Percentiles rank a stretch among this genome's conserved stretches.
Conservation (phyloP, 2,113 vertebrate genomes). For the Sinocyclocheilus rhinocerous region DNA sequence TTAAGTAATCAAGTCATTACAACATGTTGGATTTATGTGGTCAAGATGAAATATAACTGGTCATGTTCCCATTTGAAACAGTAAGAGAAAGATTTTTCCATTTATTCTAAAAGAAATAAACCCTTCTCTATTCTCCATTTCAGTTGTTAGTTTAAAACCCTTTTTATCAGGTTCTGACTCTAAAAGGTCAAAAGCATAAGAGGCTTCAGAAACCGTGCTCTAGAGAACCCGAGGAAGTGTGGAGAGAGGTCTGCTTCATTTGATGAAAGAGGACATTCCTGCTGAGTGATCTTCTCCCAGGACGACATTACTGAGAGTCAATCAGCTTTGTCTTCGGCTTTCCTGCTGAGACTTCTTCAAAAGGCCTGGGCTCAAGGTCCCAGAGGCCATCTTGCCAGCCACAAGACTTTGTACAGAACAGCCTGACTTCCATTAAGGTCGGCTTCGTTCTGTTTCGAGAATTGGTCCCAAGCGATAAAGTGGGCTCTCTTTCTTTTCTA, state of each 20-base stretch:
- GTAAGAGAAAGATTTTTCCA: background rate
- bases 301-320: conserved; percentile 24
- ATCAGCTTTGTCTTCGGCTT: conserved; percentile 19
- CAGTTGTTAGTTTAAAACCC: background rate
- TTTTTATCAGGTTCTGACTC: conserved; percentile 40
- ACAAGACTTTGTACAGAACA: conserved; percentile 37
- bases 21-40: background rate
- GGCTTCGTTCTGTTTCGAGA: conserved; percentile 16
- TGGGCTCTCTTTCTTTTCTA: background rate
- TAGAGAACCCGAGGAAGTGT: conserved; percentile 34
- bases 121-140: background rate
- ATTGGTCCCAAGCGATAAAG: conserved; percentile 25
- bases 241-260: conserved; percentile 15
- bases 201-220: conserved; percentile 9
- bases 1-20: no score
- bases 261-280: conserved; percentile 46
- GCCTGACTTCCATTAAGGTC: conserved; percentile 36
- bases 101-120: background rate
- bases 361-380: conserved; percentile 25
- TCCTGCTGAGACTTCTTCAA: conserved; percentile 42
- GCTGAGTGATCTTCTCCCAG: conserved; percentile 24
- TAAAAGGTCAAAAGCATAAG: conserved; percentile 43
- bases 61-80: background rate
- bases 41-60: background rate
- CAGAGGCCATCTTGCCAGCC: conserved; percentile 21